Conservation (phyloP, 1,140 invertebrate genomes). For the Delia radicum region DNA sequence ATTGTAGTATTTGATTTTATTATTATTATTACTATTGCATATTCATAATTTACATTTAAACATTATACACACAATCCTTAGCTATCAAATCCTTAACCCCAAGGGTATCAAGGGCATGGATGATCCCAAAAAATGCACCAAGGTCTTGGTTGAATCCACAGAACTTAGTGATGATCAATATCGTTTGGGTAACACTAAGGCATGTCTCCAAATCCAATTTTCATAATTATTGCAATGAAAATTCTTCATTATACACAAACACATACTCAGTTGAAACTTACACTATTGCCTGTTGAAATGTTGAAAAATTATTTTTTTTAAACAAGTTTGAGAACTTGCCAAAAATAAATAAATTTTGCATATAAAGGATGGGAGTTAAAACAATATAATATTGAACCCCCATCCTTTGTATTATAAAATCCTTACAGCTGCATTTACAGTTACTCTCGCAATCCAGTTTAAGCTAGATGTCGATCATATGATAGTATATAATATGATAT, state of each 20-base stretch:
- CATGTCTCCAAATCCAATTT: constrained; percentile 58
- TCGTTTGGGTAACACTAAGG: constrained; percentile 93
- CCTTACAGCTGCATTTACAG: no score
- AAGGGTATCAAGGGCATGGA: constrained; percentile 67
- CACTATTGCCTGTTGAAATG: not conserved
- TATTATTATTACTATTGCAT: no score
- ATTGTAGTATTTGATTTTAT: no score
- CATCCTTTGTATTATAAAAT: no score
- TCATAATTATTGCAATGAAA: not conserved
- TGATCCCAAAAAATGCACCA: constrained; percentile 75
- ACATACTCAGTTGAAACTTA: not conserved
- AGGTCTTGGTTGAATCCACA: constrained; percentile 79
- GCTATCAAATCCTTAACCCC: constrained; percentile 85
- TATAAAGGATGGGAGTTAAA: not conserved
- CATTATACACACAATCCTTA: not conserved
- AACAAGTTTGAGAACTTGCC: not conserved
- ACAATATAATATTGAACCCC: not conserved
- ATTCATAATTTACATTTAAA: not conserved
- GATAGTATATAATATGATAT: no score
- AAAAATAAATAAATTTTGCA: no score
- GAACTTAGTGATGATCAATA: constrained; percentile 85
- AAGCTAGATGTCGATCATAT: no score
- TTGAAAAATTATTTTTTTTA: no score
- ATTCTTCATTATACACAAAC: constrained; percentile 13
- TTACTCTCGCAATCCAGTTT: no score